phyloP scores from a whole-genome alignment of 2,797 vertebrate genomes.

The Cetoscarus ocellatus region DNA sequence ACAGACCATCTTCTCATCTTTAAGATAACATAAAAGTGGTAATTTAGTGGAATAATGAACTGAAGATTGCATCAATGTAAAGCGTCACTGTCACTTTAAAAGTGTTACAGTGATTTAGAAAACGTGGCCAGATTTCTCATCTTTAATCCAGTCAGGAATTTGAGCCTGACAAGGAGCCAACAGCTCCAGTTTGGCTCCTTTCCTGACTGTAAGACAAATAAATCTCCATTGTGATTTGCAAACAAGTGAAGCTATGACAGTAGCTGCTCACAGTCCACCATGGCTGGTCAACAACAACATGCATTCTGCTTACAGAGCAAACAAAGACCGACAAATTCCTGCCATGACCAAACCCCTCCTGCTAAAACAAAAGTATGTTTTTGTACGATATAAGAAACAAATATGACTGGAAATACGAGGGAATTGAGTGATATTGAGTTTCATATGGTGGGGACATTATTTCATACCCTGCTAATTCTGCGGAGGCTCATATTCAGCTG shows the following conservation, averaged over 20 bases:
- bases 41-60: slow-evolving; percentile 5
- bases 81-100: slow-evolving; percentile 6
- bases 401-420: slow-evolving; percentile 7
- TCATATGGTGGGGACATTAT: slow-evolving; percentile 30
- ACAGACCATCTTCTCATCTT: not conserved
- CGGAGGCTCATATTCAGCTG: slow-evolving; percentile 49
- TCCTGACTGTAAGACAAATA: slow-evolving; percentile 47
- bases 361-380: slow-evolving; percentile 4
- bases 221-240: slow-evolving; percentile 48
- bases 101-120: slow-evolving; percentile 4
- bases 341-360: slow-evolving; percentile 24
- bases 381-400: slow-evolving; percentile 20
- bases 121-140: slow-evolving; percentile 5
- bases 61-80: not conserved
- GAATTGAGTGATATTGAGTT: slow-evolving; percentile 1
- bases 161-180: slow-evolving; percentile 38
- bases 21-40: not conserved
- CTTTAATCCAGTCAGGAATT: slow-evolving; percentile 8
- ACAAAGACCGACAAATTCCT: slow-evolving; percentile 54
- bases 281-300: slow-evolving; percentile 53
- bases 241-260: slow-evolving; percentile 50
- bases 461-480: slow-evolving; percentile 15
- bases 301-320: slow-evolving; percentile 57
- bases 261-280: slow-evolving; percentile 36
- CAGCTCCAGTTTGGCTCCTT: slow-evolving; percentile 30